phyloP scores from a whole-genome alignment of 2,797 vertebrate genomes.

The Apodemus agrarius region DNA sequence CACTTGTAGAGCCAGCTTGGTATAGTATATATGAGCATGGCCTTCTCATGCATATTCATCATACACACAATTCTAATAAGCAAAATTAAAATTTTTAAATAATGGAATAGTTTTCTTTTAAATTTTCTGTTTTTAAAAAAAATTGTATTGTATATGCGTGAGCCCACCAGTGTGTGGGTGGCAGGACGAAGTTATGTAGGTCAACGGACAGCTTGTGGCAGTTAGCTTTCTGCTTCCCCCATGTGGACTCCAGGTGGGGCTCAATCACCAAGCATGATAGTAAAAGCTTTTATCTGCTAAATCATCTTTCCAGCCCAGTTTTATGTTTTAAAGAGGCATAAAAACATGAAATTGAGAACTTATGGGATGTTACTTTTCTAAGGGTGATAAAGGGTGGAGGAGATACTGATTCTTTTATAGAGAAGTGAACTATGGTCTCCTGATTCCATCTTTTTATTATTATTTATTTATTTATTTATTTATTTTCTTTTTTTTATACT shows the following conservation, averaged over 20 bases:
- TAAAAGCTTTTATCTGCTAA: background rate
- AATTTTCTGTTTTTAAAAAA: background rate
- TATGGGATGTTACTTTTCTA: background rate
- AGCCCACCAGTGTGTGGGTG: background rate
- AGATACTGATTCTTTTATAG: background rate
- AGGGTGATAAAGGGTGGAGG: background rate
- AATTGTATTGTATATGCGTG: background rate
- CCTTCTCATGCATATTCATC: background rate
- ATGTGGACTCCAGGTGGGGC: background rate
- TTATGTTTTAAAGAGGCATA: background rate
- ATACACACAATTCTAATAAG: background rate
- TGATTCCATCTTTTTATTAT: background rate
- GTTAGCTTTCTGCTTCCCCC: background rate
- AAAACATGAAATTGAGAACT: slow-evolving; percentile 12
- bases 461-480: no score
- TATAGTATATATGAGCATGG: background rate
- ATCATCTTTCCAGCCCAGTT: background rate
- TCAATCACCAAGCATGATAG: no score
- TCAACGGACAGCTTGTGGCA: background rate
- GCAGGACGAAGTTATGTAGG: no score
- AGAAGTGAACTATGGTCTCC: background rate
- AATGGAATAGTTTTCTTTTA: background rate
- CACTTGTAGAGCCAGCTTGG: background rate
- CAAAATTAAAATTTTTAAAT: background rate
- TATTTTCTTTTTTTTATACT: no score